These are phyloP conservation scores for Drosophila baimaii DNA, from an alignment of 1,140 invertebrate genomes.

Conservation along the genomic window DNA sequence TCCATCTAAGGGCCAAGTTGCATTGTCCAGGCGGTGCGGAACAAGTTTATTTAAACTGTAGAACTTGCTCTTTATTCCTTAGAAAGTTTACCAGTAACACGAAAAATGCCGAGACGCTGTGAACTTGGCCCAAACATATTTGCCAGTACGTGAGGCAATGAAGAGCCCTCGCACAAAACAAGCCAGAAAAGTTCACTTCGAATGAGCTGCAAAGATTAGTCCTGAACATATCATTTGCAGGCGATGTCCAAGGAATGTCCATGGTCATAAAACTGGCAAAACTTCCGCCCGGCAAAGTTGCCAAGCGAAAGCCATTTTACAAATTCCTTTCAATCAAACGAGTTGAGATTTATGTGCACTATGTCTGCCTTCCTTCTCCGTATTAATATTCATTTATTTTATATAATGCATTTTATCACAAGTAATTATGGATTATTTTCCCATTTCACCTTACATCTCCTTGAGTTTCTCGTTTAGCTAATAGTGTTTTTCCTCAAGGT, in stretches of 20 bases:
- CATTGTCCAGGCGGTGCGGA: slow-evolving; percentile 69
- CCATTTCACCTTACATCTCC: neutral
- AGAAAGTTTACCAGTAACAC: slow-evolving; percentile 70
- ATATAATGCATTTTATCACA: too few species aligned
- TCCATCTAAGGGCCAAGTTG: slow-evolving; percentile 10
- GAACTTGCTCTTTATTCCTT: slow-evolving; percentile 55
- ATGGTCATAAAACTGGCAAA: slow-evolving; percentile 7
- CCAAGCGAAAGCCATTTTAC: neutral
- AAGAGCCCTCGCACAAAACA: slow-evolving; percentile 22
- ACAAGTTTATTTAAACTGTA: slow-evolving; percentile 82
- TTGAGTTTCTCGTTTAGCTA: slow-evolving; percentile 3
- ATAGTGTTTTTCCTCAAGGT: neutral
- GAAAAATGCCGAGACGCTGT: slow-evolving; percentile 54
- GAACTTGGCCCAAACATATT: slow-evolving; percentile 56
- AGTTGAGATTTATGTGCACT: neutral
- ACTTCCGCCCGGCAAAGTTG: neutral
- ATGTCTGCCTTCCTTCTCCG: neutral
- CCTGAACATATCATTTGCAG: slow-evolving; percentile 31
- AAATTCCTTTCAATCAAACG: slow-evolving; percentile 7
- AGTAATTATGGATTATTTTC: neutral
- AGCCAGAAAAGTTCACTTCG: slow-evolving; percentile 32
- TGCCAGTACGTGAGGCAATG: slow-evolving; percentile 49
- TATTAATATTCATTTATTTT: neutral
- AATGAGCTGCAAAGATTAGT: slow-evolving; percentile 44
- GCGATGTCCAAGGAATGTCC: slow-evolving; percentile 1